phyloP scores from a whole-genome alignment of 2,797 vertebrate genomes.

The Sciurus carolinensis region DNA sequence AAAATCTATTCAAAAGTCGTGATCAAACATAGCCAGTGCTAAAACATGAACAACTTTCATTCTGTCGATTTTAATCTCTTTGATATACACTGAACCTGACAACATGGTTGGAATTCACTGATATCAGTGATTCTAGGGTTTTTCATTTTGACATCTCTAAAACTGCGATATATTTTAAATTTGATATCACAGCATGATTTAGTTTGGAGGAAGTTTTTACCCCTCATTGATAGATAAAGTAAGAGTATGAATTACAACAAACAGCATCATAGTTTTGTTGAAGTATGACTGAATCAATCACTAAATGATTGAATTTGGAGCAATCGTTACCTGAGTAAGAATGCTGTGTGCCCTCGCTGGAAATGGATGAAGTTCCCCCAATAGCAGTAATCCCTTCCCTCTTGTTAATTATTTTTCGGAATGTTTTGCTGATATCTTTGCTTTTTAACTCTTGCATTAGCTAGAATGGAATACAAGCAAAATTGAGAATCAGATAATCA shows the following conservation, averaged over 20 bases:
- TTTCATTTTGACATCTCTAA: slow-evolving; percentile 47
- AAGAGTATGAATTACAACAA: background rate
- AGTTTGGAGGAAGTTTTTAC: background rate
- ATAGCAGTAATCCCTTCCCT: slow-evolving; percentile 96
- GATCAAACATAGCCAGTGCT: background rate
- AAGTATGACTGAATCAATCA: background rate
- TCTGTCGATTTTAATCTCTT: slow-evolving; percentile 41
- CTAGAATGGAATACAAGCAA: slow-evolving; percentile 81
- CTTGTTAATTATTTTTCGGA: slow-evolving; percentile 94
- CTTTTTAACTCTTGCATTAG: slow-evolving; percentile 96
- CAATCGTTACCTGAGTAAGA: slow-evolving; percentile 95
- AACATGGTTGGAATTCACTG: background rate
- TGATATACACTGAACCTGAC: background rate
- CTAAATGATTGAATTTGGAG: background rate
- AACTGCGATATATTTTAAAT: slow-evolving; percentile 57
- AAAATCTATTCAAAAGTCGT: background rate
- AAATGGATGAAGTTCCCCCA: slow-evolving; percentile 95
- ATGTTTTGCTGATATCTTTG: slow-evolving; percentile 95
- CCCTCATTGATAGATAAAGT: background rate
- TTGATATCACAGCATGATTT: slow-evolving; percentile 11
- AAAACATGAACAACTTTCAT: background rate
- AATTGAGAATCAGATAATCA: slow-evolving; percentile 33
- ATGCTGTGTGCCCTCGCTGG: slow-evolving; percentile 98
- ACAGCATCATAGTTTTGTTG: background rate
- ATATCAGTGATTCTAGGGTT: background rate